A percentile compares a stretch with the other conserved stretches of the same genome.
Evolutionary conservation across 2,113 vertebrate genomes (phyloP).

Genomic region (Sinocyclocheilus grahami): DNA sequence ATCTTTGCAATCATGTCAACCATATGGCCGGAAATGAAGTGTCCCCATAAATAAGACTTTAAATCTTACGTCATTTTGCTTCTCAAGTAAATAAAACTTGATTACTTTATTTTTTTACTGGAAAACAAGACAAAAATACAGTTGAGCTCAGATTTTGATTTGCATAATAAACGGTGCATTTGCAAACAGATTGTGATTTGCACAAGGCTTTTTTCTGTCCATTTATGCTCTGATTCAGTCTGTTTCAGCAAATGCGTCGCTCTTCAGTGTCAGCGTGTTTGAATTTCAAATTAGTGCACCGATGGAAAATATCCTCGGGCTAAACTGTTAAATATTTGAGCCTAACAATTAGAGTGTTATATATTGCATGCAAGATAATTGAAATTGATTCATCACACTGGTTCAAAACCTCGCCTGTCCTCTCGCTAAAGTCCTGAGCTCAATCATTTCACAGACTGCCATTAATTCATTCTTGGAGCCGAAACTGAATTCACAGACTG

Average conservation of each 20-base stretch:
- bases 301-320: constrained; percentile 56
- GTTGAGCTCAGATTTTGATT: not conserved
- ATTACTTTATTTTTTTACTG: not conserved
- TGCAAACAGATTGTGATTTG: constrained; percentile 11
- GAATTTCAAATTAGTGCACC: constrained; percentile 56
- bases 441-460: constrained; percentile 16
- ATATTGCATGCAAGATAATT: constrained; percentile 69
- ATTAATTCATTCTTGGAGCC: constrained; percentile 4
- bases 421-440: constrained; percentile 29
- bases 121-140: not conserved
- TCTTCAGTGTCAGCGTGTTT: constrained; percentile 41
- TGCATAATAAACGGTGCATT: constrained; percentile 9
- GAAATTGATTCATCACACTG: constrained; percentile 72
- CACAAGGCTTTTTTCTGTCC: not conserved
- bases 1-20: too few species aligned
- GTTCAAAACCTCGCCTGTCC: constrained; percentile 58
- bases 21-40: too few species aligned
- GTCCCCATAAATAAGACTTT: too few species aligned
- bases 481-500: not conserved
- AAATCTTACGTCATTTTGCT: too few species aligned
- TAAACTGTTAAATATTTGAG: constrained; percentile 53
- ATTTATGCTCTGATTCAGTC: not conserved
- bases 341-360: constrained; percentile 73
- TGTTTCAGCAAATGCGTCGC: not conserved
- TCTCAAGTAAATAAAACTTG: too few species aligned